Conservation (phyloP, 2,888 invertebrate genomes). For the Petrolisthes cinctipes region DNA sequence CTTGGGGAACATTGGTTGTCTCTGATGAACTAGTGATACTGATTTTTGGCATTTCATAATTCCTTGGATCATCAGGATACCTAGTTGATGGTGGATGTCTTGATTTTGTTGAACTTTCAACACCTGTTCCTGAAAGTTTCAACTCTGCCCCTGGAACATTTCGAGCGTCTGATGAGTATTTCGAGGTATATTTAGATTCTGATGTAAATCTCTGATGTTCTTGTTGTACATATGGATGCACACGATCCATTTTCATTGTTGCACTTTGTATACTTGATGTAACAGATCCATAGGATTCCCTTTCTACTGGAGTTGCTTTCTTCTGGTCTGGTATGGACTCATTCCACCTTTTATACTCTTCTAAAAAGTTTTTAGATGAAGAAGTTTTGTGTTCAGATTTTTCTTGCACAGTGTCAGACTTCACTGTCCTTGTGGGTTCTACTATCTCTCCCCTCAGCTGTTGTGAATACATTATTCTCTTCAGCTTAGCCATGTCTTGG, state of each 20-base stretch:
- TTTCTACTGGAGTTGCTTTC: not conserved
- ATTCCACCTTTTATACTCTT: not conserved
- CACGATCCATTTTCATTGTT: not conserved
- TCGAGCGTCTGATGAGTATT: not conserved
- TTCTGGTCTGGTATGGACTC: not conserved
- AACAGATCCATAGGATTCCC: not conserved
- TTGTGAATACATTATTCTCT: slow-evolving; percentile 11
- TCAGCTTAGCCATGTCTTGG: slow-evolving; percentile 13
- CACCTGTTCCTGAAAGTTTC: not conserved
- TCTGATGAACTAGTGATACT: not conserved
- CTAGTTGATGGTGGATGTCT: not conserved
- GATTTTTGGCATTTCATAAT: not conserved
- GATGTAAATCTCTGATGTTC: not conserved
- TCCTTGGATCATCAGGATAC: not conserved
- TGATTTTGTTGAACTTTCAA: too few species aligned
- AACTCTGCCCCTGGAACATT: not conserved
- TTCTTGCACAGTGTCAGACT: not conserved
- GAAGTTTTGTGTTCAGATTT: not conserved
- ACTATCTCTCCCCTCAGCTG: slow-evolving; percentile 1
- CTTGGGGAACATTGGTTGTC: not conserved
- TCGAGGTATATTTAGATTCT: not conserved
- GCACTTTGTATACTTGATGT: not conserved
- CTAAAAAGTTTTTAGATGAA: not conserved
- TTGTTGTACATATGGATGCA: not conserved
- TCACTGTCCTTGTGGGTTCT: not conserved